A percentile compares a stretch with the other conserved stretches of the same genome.
These are phyloP conservation scores for Falco columbarius DNA, from an alignment of 2,797 vertebrate genomes.

Conservation along the genomic window DNA sequence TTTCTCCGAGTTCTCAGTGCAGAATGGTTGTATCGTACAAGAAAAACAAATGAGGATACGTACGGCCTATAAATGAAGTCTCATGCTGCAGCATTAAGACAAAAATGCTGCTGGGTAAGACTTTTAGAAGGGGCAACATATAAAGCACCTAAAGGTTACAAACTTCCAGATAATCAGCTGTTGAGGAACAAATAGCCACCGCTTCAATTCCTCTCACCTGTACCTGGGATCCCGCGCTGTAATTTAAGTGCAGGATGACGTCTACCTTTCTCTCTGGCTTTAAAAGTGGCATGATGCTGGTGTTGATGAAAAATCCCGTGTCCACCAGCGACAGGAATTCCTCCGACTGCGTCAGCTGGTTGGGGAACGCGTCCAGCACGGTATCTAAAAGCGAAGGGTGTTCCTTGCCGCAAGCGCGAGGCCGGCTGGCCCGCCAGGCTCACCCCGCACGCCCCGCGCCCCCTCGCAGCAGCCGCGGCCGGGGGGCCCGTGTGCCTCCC, in stretches of 20 bases:
- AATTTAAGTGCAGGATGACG: slow-evolving; percentile 83
- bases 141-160: background rate
- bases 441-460: no score
- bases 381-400: slow-evolving; percentile 77
- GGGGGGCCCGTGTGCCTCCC: no score
- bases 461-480: no score
- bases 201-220: slow-evolving; percentile 52
- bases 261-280: slow-evolving; percentile 80
- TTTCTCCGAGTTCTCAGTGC: background rate
- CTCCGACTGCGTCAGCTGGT: slow-evolving; percentile 80
- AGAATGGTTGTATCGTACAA: background rate
- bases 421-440: background rate
- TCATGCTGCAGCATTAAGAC: background rate
- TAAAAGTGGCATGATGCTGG: slow-evolving; percentile 81
- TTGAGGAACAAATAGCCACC: background rate
- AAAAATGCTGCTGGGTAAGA: background rate
- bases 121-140: background rate
- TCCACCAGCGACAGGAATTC: slow-evolving; percentile 81
- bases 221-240: slow-evolving; percentile 76
- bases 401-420: background rate
- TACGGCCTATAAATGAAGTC: background rate
- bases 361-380: slow-evolving; percentile 84
- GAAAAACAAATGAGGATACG: background rate
- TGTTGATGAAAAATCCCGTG: slow-evolving; percentile 84
- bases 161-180: background rate